Conservation (phyloP, 2,113 vertebrate species). For the Oryzias melastigma region DNA sequence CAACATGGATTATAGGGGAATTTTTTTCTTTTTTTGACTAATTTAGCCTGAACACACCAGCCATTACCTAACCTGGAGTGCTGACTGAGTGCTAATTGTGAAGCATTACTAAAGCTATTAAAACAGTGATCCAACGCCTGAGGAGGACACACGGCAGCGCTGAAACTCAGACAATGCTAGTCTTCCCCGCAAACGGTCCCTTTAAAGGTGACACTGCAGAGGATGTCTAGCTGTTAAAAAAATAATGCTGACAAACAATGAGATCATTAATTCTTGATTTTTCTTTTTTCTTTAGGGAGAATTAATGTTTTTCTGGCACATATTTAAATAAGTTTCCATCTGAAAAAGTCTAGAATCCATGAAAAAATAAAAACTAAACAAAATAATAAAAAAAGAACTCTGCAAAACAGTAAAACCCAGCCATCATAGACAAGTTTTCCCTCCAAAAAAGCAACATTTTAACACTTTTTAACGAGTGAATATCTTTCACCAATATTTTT, state of each 20-base stretch:
- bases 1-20: conserved; percentile 54
- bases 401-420: too few relatives aligned
- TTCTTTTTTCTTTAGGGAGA: too few relatives aligned
- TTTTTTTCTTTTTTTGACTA: conserved; percentile 61
- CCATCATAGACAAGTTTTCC: too few relatives aligned
- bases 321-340: too few relatives aligned
- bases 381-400: too few relatives aligned
- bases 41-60: conserved; percentile 66
- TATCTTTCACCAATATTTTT: too few relatives aligned
- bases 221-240: conserved; percentile 10
- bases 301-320: too few relatives aligned
- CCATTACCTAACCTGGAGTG: conserved; percentile 57
- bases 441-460: too few relatives aligned
- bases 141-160: conserved; percentile 48
- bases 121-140: conserved; percentile 65
- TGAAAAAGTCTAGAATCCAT: too few relatives aligned
- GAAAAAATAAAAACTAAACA: too few relatives aligned
- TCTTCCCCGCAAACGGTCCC: conserved; percentile 34
- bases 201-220: conserved; percentile 5
- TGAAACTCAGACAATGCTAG: conserved; percentile 51
- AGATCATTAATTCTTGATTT: too few relatives aligned
- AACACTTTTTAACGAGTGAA: too few relatives aligned
- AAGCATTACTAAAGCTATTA: conserved; percentile 70
- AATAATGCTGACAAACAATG: not conserved
- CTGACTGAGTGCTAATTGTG: conserved; percentile 71